Evolutionary conservation across 2,113 vertebrate genomes (phyloP).

Genomic region (Cyanoderma ruficeps): DNA sequence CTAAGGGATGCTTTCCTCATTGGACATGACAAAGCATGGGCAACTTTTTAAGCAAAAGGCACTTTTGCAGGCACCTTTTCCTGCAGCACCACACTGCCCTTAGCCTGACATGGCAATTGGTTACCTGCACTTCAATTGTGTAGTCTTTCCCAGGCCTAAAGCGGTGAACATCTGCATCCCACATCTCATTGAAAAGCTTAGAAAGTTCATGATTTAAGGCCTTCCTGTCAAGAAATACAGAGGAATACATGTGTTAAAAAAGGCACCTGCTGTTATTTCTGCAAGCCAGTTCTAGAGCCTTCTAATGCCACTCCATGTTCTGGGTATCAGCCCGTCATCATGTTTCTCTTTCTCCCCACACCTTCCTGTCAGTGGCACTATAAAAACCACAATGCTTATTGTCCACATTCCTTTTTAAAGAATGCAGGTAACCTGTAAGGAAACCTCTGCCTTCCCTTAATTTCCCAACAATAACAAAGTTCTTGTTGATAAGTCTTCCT

Average conservation of each 20-base stretch:
- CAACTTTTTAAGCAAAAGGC: background rate
- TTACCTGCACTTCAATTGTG: conserved; percentile 80
- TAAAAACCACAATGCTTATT: background rate
- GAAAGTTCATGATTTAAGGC: conserved; percentile 77
- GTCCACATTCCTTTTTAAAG: background rate
- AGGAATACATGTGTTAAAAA: background rate
- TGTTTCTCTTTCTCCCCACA: background rate
- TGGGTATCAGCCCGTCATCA: background rate
- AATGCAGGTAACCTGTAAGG: background rate
- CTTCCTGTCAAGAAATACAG: conserved; percentile 61
- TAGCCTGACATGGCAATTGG: background rate
- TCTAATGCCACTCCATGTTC: background rate
- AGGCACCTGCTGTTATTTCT: background rate
- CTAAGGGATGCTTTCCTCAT: background rate
- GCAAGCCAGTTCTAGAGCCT: background rate
- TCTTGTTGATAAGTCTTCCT: background rate
- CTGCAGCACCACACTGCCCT: background rate
- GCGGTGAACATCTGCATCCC: conserved; percentile 79
- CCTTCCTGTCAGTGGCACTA: background rate
- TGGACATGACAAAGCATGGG: background rate
- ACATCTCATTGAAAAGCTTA: conserved; percentile 79
- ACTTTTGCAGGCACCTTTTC: background rate
- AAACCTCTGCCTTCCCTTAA: background rate
- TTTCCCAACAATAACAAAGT: background rate
- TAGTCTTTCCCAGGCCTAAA: conserved; percentile 82